Conservation (phyloP, 2,888 invertebrate species). For the Phymatocera aterrima region DNA sequence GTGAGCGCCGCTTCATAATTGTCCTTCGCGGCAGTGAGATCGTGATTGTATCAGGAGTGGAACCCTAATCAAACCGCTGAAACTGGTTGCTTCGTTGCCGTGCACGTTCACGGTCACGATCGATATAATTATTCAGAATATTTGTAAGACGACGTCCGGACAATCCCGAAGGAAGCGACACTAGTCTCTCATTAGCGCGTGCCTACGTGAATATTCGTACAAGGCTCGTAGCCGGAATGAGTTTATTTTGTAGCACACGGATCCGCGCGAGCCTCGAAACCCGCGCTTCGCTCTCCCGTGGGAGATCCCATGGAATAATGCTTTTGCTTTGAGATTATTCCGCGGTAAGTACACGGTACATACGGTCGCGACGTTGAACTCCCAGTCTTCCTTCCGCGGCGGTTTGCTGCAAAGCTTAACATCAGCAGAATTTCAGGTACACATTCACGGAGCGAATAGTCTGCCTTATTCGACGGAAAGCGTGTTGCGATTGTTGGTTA, state of each 20-base stretch:
- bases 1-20: background rate
- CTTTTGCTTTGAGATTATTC: constrained; percentile 49
- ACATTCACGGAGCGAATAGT: background rate
- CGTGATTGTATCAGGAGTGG: constrained; percentile 1
- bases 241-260: constrained; percentile 40
- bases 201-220: background rate
- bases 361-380: constrained; percentile 23
- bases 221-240: constrained; percentile 16
- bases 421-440: background rate
- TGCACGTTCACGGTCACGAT: no score
- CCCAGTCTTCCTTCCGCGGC: background rate
- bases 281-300: constrained; percentile 17
- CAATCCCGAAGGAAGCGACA: constrained; percentile 3
- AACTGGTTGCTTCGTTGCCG: constrained; percentile 7
- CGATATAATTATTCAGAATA: constrained; percentile 31
- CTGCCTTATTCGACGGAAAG: constrained; percentile 11
- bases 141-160: background rate
- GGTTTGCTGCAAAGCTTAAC: constrained; percentile 20
- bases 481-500: constrained; percentile 26
- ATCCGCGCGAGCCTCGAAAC: constrained; percentile 32
- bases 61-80: constrained; percentile 22
- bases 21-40: background rate
- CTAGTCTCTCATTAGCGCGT: constrained; percentile 23
- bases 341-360: constrained; percentile 41
- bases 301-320: constrained; percentile 48